These are phyloP conservation scores for Takifugu flavidus DNA, from an alignment of 2,113 vertebrate species.

Conservation along the genomic window DNA sequence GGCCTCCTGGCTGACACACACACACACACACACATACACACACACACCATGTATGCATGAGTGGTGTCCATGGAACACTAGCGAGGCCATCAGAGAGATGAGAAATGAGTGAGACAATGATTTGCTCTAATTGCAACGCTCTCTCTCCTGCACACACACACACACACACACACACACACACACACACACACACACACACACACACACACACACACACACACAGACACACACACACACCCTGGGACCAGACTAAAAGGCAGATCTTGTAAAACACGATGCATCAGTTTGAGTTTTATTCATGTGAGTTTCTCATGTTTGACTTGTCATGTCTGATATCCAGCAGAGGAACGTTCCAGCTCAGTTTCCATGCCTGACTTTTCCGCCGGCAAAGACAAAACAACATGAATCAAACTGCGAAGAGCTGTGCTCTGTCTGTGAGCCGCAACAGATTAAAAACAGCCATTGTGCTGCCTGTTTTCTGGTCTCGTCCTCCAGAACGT, in stretches of 20 bases:
- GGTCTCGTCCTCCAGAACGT: too few relatives aligned
- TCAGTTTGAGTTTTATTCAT: constrained; percentile 63
- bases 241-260: constrained; percentile 45
- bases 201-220: constrained; percentile 3
- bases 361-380: constrained; percentile 57
- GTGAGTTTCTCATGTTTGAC: constrained; percentile 59
- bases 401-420: constrained; percentile 33
- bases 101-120: constrained; percentile 42
- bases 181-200: constrained; percentile 17
- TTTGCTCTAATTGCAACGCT: constrained; percentile 30
- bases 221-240: constrained; percentile 16
- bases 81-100: constrained; percentile 37
- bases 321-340: constrained; percentile 63
- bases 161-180: constrained; percentile 2
- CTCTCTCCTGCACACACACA: background rate
- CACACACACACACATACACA: constrained; percentile 7
- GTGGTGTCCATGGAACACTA: constrained; percentile 39
- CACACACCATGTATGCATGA: constrained; percentile 38
- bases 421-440: constrained; percentile 5
- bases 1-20: constrained; percentile 20
- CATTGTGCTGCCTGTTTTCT: too few relatives aligned
- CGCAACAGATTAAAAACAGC: constrained; percentile 1
- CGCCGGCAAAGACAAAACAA: constrained; percentile 67
- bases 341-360: constrained; percentile 45
- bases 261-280: constrained; percentile 51